These are phyloP conservation scores for Smutsia temminckii DNA, from an alignment of 2,797 vertebrate genomes.

Conservation along the genomic window DNA sequence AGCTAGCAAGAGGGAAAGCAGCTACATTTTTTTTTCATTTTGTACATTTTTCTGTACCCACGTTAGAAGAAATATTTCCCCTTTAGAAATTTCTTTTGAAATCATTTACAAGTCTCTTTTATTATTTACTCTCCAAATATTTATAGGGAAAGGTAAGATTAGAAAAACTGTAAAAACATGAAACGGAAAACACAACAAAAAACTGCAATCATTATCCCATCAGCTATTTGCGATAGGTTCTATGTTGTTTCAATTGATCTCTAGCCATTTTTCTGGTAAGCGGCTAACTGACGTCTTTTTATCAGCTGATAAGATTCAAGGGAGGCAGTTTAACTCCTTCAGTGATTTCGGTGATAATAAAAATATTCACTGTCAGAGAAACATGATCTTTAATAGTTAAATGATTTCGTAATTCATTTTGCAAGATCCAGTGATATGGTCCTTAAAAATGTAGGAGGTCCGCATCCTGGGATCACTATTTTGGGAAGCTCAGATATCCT, in stretches of 20 bases:
- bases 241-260: conserved; percentile 48
- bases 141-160: neutral
- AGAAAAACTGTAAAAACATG: neutral
- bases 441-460: neutral
- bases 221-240: conserved; percentile 44
- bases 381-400: neutral
- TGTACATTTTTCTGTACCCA: neutral
- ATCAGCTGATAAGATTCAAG: conserved; percentile 74
- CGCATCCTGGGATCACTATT: neutral
- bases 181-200: neutral
- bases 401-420: neutral
- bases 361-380: neutral
- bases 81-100: conserved; percentile 30
- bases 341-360: neutral
- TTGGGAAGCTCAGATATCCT: neutral
- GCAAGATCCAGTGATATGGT: neutral
- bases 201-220: neutral
- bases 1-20: neutral
- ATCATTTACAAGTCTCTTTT: conserved; percentile 23
- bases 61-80: neutral
- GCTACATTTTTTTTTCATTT: neutral
- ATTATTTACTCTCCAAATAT: neutral
- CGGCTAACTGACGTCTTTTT: conserved; percentile 62
- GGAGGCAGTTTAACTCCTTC: neutral
- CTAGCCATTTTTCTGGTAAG: conserved; percentile 59